These are phyloP conservation scores for Maccullochella peelii DNA, from an alignment of 2,113 vertebrate genomes.

Conservation along the genomic window DNA sequence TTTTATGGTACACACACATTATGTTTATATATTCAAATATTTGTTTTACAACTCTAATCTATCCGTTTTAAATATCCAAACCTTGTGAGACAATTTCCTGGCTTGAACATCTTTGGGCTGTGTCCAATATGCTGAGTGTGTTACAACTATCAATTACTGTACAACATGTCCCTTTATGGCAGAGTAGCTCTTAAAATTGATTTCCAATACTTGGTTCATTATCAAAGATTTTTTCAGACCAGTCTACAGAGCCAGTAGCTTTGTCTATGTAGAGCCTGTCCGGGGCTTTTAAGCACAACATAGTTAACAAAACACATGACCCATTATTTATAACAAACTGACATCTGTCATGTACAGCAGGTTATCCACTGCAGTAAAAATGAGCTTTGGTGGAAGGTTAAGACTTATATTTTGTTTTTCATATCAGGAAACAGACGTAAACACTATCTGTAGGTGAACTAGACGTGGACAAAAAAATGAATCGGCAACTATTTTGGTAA, in stretches of 20 bases:
- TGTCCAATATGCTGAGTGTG: neutral
- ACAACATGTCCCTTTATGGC: neutral
- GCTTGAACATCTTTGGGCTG: neutral
- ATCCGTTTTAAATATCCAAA: neutral
- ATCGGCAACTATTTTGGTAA: neutral
- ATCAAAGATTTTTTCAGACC: neutral
- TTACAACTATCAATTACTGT: constrained; percentile 1
- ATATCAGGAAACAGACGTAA: neutral
- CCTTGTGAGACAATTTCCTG: neutral
- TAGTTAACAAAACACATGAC: neutral
- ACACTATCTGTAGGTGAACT: neutral
- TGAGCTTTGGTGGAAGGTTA: neutral
- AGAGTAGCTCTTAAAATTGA: constrained; percentile 14
- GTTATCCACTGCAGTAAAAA: neutral
- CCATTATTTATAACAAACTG: neutral
- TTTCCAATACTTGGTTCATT: neutral
- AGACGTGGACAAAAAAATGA: neutral
- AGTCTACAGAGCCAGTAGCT: neutral
- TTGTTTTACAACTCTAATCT: neutral
- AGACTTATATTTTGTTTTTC: neutral
- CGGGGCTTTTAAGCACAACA: neutral
- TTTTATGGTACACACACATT: neutral
- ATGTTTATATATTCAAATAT: neutral
- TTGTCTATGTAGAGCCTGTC: neutral
- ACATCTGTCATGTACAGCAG: neutral